Conservation (phyloP, 2,888 invertebrate species). For the Morinoia aosen region DNA sequence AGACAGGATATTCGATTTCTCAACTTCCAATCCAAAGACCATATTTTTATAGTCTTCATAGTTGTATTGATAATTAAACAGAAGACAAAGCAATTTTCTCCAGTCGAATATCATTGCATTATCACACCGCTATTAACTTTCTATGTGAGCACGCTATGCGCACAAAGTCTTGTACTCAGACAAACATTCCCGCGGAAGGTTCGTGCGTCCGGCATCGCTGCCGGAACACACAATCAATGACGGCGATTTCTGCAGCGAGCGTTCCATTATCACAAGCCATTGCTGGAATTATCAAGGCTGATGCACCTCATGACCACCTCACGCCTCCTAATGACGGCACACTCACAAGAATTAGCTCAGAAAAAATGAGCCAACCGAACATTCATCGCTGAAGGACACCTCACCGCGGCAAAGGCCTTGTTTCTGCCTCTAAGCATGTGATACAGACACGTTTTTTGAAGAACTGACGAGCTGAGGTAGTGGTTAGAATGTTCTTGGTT, state of each 20-base stretch:
- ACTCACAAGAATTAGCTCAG: background rate
- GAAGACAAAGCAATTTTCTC: too few species aligned
- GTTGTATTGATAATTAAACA: too few species aligned
- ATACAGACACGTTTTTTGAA: background rate
- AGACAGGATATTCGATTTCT: background rate
- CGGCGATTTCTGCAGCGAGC: background rate
- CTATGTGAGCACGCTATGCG: background rate
- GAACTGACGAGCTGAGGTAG: background rate
- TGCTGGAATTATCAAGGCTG: constrained; percentile 30
- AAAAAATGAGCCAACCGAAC: background rate
- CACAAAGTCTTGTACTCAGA: background rate
- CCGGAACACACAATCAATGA: constrained; percentile 19
- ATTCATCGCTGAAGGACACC: background rate
- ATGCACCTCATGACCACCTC: constrained; percentile 21
- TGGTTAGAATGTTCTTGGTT: background rate
- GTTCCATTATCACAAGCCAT: constrained; percentile 9
- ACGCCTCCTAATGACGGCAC: background rate
- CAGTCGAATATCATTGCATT: background rate
- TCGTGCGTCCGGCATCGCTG: background rate
- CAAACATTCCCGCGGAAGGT: background rate
- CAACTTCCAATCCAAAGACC: background rate
- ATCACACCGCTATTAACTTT: background rate
- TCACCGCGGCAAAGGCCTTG: background rate
- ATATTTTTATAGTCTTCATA: too few species aligned
- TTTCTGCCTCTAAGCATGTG: background rate